Conservation (phyloP, 1,140 invertebrate species). For the Eubasilissa regina region DNA sequence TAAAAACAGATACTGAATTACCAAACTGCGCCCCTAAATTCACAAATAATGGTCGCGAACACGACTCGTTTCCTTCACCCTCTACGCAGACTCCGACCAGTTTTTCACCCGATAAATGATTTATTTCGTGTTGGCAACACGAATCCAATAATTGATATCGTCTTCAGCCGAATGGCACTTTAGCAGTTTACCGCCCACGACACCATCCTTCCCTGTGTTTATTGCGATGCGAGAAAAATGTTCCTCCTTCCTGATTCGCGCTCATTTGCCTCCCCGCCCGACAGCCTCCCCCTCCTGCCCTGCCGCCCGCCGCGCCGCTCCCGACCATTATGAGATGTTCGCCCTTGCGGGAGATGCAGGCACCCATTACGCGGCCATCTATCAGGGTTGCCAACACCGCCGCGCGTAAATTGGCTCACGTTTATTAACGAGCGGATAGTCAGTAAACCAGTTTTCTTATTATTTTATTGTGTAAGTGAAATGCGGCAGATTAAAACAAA, state of each 20-base stretch:
- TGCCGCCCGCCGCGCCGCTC: slow-evolving; percentile 8
- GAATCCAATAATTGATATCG: background rate
- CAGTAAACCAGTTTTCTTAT: too few species aligned
- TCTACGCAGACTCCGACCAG: too few species aligned
- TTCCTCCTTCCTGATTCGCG: slow-evolving; percentile 42
- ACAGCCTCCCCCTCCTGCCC: background rate
- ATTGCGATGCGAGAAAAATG: slow-evolving; percentile 44
- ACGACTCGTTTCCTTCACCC: too few species aligned
- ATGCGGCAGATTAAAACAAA: too few species aligned
- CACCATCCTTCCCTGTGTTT: slow-evolving; percentile 33
- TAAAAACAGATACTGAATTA: too few species aligned
- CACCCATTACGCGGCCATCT: slow-evolving; percentile 48
- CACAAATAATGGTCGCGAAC: too few species aligned
- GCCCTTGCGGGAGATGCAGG: slow-evolving; percentile 53
- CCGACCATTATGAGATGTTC: slow-evolving; percentile 46
- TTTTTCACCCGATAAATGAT: background rate
- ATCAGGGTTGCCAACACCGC: slow-evolving; percentile 32
- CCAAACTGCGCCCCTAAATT: too few species aligned
- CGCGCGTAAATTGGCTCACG: background rate
- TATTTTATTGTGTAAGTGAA: too few species aligned
- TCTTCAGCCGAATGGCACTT: background rate
- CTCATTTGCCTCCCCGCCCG: slow-evolving; percentile 47
- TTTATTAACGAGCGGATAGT: too few species aligned
- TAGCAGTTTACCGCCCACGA: slow-evolving; percentile 9
- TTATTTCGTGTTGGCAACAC: slow-evolving; percentile 4